These are phyloP conservation scores for Accipiter virgatus DNA, from an alignment of 2,113 vertebrate genomes.

Conservation along the genomic window DNA sequence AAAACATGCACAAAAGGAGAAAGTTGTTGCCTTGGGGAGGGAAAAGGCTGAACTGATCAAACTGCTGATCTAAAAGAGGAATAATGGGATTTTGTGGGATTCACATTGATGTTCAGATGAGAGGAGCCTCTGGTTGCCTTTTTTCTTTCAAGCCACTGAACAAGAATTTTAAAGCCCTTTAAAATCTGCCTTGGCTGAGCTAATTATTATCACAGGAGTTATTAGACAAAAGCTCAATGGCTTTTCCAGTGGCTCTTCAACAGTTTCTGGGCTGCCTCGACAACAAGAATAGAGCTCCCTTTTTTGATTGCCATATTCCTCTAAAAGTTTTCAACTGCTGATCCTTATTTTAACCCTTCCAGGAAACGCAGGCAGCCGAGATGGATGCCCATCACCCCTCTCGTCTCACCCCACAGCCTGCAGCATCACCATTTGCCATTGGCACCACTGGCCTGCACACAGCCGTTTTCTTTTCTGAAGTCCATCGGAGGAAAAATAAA, in stretches of 20 bases:
- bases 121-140: slow-evolving; percentile 76
- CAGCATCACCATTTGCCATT: neutral
- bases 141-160: slow-evolving; percentile 70
- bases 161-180: slow-evolving; percentile 78
- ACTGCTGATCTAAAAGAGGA: slow-evolving; percentile 73
- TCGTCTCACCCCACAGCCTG: neutral
- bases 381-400: neutral
- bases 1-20: slow-evolving; percentile 26
- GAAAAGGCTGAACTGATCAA: slow-evolving; percentile 72
- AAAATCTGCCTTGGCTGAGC: slow-evolving; percentile 76
- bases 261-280: neutral
- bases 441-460: neutral
- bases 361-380: neutral
- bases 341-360: neutral
- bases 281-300: neutral
- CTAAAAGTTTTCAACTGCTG: neutral
- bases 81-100: slow-evolving; percentile 84
- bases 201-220: slow-evolving; percentile 77
- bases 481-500: neutral
- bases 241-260: slow-evolving; percentile 36
- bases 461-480: neutral
- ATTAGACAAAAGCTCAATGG: slow-evolving; percentile 58
- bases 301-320: neutral
- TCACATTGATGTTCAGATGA: slow-evolving; percentile 79
- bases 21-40: slow-evolving; percentile 76